Conservation (phyloP, 2,797 vertebrate species). For the Sebastes baramenuke region DNA sequence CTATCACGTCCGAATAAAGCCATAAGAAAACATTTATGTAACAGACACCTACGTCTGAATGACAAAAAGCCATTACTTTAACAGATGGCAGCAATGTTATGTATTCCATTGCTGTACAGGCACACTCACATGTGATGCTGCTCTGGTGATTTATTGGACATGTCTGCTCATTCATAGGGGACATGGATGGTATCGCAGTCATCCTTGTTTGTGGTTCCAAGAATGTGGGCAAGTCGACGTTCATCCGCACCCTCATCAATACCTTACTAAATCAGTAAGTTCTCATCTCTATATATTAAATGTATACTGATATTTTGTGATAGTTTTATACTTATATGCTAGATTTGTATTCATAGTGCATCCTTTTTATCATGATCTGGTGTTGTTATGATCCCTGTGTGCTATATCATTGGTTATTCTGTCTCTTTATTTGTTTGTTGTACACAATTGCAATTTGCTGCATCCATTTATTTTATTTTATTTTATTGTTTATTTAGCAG, state of each 20-base stretch:
- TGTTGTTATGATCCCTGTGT: neutral
- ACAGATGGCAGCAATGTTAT: neutral
- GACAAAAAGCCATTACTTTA: neutral
- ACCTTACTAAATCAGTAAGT: slow-evolving; percentile 92
- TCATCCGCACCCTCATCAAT: slow-evolving; percentile 91
- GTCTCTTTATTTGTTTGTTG: neutral
- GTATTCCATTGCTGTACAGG: neutral
- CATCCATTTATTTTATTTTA: neutral
- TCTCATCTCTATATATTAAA: neutral
- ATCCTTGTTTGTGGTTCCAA: slow-evolving; percentile 91
- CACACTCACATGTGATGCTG: neutral
- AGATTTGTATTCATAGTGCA: neutral
- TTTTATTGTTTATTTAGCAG: neutral
- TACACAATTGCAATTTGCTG: neutral
- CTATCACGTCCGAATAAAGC: neutral
- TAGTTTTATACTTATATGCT: neutral
- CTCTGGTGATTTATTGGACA: neutral
- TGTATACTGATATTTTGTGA: neutral
- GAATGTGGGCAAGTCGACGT: slow-evolving; percentile 94
- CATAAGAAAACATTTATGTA: neutral
- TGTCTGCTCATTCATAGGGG: slow-evolving; percentile 74
- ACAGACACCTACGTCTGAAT: neutral
- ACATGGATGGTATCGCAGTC: slow-evolving; percentile 88
- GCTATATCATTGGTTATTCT: neutral
- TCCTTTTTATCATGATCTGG: neutral